A percentile compares a stretch with the other conserved stretches of the same genome.
Conservation (phyloP, 2,888 invertebrate genomes). For the Gasteruption jaculator region DNA sequence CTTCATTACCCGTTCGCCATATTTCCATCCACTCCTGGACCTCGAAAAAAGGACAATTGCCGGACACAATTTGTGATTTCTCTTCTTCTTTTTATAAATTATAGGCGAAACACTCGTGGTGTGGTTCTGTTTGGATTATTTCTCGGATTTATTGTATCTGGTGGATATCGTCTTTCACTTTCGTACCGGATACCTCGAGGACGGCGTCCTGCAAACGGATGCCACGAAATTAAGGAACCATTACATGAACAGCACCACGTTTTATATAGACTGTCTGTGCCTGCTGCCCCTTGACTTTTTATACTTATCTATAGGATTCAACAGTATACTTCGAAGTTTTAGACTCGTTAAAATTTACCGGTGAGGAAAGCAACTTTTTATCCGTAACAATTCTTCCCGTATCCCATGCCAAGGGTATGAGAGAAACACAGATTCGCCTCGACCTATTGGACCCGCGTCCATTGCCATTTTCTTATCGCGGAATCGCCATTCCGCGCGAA, state of each 20-base stretch:
- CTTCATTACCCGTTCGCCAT: too few species aligned
- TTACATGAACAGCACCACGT: slow-evolving; percentile 96
- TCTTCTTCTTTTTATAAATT: slow-evolving; percentile 26
- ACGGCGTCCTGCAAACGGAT: slow-evolving; percentile 96
- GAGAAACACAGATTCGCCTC: too few species aligned
- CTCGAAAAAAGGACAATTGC: too few species aligned
- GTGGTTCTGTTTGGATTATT: slow-evolving; percentile 97
- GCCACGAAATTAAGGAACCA: slow-evolving; percentile 88
- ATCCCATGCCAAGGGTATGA: too few species aligned
- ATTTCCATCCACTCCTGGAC: too few species aligned
- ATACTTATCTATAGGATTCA: slow-evolving; percentile 95
- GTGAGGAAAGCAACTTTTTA: too few species aligned
- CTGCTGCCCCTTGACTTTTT: slow-evolving; percentile 96
- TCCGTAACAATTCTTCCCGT: too few species aligned
- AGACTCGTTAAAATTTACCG: slow-evolving; percentile 96
- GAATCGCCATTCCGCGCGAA: too few species aligned
- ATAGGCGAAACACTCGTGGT: slow-evolving; percentile 83
- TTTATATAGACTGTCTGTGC: slow-evolving; percentile 98
- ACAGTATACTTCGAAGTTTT: slow-evolving; percentile 92
- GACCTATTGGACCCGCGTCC: too few species aligned
- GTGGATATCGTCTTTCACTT: slow-evolving; percentile 97
- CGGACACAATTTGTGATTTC: slow-evolving; percentile 1
- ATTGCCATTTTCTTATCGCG: too few species aligned
- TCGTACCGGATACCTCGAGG: slow-evolving; percentile 94
- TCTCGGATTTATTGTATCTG: slow-evolving; percentile 93